phyloP scores from a whole-genome alignment of 1,140 invertebrate genomes.

The Ladona fulva region DNA sequence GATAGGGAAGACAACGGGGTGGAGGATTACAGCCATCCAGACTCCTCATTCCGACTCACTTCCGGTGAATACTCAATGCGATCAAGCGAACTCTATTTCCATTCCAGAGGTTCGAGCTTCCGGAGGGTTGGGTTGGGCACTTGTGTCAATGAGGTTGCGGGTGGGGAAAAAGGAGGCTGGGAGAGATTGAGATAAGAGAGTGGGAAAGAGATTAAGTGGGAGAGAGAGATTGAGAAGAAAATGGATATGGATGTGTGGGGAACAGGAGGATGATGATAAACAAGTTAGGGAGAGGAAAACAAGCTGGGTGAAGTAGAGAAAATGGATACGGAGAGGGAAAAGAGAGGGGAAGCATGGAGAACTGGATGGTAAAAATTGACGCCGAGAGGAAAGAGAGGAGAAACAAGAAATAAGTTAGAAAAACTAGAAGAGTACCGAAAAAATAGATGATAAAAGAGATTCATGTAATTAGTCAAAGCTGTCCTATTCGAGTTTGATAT shows the following conservation, averaged over 20 bases:
- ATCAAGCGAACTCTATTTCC: neutral
- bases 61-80: neutral
- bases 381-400: no score
- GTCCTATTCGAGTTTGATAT: no score
- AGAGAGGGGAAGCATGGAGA: neutral
- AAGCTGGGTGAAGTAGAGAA: neutral
- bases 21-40: neutral
- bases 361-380: no score
- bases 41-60: neutral
- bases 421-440: no score
- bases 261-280: neutral
- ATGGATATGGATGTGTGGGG: neutral
- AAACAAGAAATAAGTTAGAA: no score
- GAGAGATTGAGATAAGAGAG: neutral
- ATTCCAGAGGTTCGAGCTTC: neutral
- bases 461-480: no score
- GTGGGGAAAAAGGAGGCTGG: no score
- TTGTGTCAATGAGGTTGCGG: neutral
- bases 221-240: neutral
- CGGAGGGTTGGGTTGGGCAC: no score
- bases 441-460: no score
- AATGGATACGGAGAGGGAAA: neutral
- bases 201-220: neutral
- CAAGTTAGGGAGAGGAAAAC: neutral
- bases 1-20: neutral